Evolutionary conservation across 2,888 invertebrate species (phyloP).

Genomic region (Nephrotoma appendiculata): DNA sequence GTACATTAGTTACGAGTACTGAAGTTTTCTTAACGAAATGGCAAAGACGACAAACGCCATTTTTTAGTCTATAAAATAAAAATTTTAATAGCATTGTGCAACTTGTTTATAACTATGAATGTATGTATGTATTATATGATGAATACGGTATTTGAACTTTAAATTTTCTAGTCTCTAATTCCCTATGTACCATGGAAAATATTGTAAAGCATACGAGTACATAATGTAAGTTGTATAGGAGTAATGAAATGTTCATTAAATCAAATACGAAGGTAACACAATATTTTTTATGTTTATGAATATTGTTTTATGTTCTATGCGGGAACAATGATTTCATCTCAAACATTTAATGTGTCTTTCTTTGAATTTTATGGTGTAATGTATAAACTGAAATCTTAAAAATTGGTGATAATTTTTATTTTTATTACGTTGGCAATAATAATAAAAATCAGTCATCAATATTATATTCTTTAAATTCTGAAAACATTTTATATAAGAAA

Average conservation of each 20-base stretch:
- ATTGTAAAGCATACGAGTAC: not conserved
- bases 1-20: not conserved
- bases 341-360: not conserved
- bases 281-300: not conserved
- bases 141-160: not conserved
- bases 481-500: no score
- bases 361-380: not conserved
- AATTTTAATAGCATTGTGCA: not conserved
- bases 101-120: not conserved
- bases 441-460: no score
- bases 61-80: not conserved
- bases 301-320: not conserved
- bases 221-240: not conserved
- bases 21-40: not conserved
- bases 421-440: not conserved
- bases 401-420: not conserved
- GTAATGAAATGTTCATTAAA: not conserved
- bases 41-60: not conserved
- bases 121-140: not conserved
- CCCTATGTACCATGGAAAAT: not conserved
- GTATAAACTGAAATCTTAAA: not conserved
- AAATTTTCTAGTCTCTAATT: not conserved
- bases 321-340: not conserved
- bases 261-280: not conserved
- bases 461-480: no score